These are phyloP conservation scores for Paratilapia polleni DNA, from an alignment of 2,113 vertebrate genomes.

Conservation along the genomic window DNA sequence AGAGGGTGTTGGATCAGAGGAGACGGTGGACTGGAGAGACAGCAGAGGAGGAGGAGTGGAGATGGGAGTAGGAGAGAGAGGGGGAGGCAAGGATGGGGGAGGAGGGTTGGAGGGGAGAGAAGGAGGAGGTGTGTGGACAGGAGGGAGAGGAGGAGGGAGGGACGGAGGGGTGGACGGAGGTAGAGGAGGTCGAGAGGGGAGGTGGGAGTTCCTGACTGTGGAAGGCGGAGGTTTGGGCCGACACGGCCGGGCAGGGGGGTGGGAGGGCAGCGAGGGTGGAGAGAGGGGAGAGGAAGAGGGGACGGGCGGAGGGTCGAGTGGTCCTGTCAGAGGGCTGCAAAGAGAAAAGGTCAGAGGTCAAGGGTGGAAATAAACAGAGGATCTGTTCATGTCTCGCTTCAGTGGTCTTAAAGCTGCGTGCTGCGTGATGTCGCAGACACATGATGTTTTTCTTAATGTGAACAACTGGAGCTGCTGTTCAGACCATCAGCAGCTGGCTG, in stretches of 20 bases:
- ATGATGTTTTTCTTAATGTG: not conserved
- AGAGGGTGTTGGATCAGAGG: not conserved
- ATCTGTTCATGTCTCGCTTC: not conserved
- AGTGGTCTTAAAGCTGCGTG: not conserved
- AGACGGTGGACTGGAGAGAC: not conserved
- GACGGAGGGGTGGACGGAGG: constrained; percentile 45
- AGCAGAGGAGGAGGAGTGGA: not conserved
- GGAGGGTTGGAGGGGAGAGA: constrained; percentile 7
- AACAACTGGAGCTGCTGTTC: not conserved
- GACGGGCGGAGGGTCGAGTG: constrained; percentile 6
- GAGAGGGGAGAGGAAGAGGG: constrained; percentile 22
- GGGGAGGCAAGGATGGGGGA: not conserved
- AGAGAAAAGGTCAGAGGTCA: constrained; percentile 16
- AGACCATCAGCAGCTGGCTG: not conserved
- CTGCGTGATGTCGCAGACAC: too few species aligned
- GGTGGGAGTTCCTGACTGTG: constrained; percentile 33
- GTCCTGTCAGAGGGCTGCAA: constrained; percentile 55
- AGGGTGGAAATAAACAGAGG: not conserved
- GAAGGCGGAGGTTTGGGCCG: constrained; percentile 55
- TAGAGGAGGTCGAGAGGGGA: constrained; percentile 41
- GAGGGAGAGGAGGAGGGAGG: constrained; percentile 26
- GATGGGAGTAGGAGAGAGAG: constrained; percentile 31
- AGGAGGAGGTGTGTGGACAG: not conserved
- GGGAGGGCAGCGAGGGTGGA: constrained; percentile 14
- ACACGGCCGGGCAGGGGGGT: constrained; percentile 41